Evolutionary conservation across 2,888 invertebrate genomes (phyloP).

Genomic region (Piscicola geometra): DNA sequence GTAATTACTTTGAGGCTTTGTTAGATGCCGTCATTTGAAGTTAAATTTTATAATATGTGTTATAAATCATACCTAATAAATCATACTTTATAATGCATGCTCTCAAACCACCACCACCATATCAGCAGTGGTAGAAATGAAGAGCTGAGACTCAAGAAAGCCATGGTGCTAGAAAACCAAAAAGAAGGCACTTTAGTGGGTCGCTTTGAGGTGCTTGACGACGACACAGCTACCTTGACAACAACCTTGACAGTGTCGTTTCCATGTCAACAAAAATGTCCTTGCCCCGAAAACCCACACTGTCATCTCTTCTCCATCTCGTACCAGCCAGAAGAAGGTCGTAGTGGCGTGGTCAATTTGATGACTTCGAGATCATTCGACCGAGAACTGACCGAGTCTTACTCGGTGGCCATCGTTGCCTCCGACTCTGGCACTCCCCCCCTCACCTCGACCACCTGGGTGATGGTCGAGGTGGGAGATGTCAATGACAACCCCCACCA

Average conservation of each 20-base stretch:
- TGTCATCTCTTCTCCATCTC: neutral
- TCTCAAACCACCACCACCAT: neutral
- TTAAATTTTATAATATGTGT: too few species aligned
- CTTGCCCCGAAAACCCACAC: neutral
- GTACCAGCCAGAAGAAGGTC: neutral
- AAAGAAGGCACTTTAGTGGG: neutral
- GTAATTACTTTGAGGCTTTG: too few species aligned
- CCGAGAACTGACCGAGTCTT: neutral
- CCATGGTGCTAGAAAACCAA: neutral
- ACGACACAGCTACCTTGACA: neutral
- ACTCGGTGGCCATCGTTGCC: neutral
- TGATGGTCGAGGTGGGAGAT: neutral
- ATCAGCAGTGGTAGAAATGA: too few species aligned
- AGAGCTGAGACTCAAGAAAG: too few species aligned
- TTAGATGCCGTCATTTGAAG: neutral
- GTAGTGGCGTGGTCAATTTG: neutral
- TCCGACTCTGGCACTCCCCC: neutral
- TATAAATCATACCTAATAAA: too few species aligned
- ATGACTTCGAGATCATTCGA: neutral
- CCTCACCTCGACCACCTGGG: conserved; percentile 6
- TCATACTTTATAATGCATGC: neutral
- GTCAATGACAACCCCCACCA: conserved; percentile 10
- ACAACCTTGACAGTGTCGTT: neutral
- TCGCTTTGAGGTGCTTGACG: neutral
- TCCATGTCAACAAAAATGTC: conserved; percentile 3